Evolutionary conservation across 2,797 vertebrate species (phyloP).

Genomic region (Pipistrellus pipistrellus): DNA sequence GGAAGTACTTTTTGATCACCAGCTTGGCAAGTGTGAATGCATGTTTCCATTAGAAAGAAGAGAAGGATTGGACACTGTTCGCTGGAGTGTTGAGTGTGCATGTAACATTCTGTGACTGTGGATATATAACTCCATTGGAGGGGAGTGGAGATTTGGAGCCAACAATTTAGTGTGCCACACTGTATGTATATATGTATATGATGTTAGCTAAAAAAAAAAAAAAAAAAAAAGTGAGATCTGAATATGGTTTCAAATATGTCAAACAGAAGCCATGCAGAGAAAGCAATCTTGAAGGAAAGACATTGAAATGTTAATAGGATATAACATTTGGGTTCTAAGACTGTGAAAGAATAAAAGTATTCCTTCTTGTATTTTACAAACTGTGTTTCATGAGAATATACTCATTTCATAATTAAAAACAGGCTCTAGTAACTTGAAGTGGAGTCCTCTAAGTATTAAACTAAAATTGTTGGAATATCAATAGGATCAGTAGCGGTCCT

Average conservation of each 20-base stretch:
- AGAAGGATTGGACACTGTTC: background rate
- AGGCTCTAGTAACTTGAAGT: background rate
- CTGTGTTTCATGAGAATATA: background rate
- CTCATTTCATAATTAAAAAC: slow-evolving; percentile 28
- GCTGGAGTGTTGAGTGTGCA: background rate
- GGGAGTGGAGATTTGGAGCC: background rate
- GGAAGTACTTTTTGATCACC: background rate
- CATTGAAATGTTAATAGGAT: background rate
- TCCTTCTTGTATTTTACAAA: background rate
- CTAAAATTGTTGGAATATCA: background rate
- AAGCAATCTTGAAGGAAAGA: slow-evolving; percentile 35
- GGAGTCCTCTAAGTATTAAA: background rate
- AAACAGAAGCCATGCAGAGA: slow-evolving; percentile 29
- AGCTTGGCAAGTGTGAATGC: background rate
- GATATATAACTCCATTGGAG: background rate
- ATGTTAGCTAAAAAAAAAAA: background rate
- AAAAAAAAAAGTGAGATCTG: background rate
- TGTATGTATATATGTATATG: background rate
- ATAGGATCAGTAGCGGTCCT: background rate
- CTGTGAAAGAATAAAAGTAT: slow-evolving; percentile 1
- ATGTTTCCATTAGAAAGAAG: background rate
- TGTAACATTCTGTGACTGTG: background rate
- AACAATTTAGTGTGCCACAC: background rate
- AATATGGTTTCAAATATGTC: slow-evolving; percentile 10
- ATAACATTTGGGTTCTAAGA: background rate